Conservation (phyloP, 1,140 invertebrate genomes). For the Drosophila yakuba region DNA sequence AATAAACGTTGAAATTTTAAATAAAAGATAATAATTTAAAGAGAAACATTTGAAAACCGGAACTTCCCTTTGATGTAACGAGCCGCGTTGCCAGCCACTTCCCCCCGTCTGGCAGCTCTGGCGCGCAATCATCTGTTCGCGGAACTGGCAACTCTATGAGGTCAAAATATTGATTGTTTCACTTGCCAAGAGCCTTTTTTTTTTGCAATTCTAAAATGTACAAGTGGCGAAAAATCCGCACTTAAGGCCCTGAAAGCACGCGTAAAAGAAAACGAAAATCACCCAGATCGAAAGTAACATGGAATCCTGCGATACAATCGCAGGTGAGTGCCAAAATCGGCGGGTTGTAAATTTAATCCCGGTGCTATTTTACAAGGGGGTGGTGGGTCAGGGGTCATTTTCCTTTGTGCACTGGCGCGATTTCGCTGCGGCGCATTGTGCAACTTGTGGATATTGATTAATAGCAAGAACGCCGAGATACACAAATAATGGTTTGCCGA, state of each 20-base stretch:
- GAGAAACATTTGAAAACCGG: background rate
- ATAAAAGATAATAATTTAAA: background rate
- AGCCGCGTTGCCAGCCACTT: slow-evolving; percentile 22
- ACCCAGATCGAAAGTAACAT: slow-evolving; percentile 8
- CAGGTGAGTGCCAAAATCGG: slow-evolving; percentile 11
- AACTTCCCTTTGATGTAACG: slow-evolving; percentile 7
- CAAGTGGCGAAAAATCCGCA: slow-evolving; percentile 8
- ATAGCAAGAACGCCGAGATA: slow-evolving; percentile 69
- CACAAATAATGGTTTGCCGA: slow-evolving; percentile 42
- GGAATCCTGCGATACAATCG: slow-evolving; percentile 5
- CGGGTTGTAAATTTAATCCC: slow-evolving; percentile 3
- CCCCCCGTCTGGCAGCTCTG: slow-evolving; percentile 13
- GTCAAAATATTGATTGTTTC: slow-evolving; percentile 50
- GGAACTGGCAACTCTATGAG: slow-evolving; percentile 20
- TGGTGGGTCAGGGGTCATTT: slow-evolving; percentile 33
- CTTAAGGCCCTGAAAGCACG: background rate
- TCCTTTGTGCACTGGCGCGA: slow-evolving; percentile 76
- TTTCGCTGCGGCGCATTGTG: slow-evolving; percentile 70
- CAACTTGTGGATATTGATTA: slow-evolving; percentile 76
- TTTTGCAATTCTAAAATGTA: slow-evolving; percentile 38
- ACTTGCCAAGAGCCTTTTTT: slow-evolving; percentile 27
- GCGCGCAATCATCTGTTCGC: slow-evolving; percentile 22
- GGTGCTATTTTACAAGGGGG: slow-evolving; percentile 8
- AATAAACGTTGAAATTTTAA: too few species aligned
- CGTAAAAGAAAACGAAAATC: background rate